Percentiles rank a stretch among this genome's conserved stretches.
Evolutionary conservation across 2,113 vertebrate species (phyloP).

Genomic region (Henicopernis longicauda): DNA sequence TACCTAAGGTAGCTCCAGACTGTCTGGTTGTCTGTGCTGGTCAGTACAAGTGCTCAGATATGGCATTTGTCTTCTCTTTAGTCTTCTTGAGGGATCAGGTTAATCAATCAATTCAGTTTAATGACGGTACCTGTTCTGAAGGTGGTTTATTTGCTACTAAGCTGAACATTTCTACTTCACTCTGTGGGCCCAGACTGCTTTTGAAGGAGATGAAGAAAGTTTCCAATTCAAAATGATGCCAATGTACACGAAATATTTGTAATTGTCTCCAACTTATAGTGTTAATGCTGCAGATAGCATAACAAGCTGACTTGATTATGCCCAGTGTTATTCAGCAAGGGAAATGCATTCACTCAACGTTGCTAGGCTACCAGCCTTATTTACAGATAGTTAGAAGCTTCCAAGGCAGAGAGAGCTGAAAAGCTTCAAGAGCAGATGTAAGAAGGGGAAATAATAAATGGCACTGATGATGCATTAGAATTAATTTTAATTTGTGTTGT

Average conservation of each 20-base stretch:
- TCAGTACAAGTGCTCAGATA: background rate
- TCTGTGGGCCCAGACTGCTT: background rate
- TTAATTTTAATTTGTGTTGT: background rate
- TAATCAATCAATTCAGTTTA: background rate
- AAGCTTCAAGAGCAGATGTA: slow-evolving; percentile 26
- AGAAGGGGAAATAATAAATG: slow-evolving; percentile 11
- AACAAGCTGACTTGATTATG: slow-evolving; percentile 51
- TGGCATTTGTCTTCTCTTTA: background rate
- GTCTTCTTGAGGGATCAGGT: background rate
- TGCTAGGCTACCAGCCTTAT: slow-evolving; percentile 70
- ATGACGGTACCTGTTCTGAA: background rate
- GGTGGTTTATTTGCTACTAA: background rate
- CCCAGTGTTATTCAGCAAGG: slow-evolving; percentile 35
- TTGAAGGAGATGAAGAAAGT: background rate
- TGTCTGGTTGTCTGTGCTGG: background rate
- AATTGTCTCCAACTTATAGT: background rate
- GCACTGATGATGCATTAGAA: background rate
- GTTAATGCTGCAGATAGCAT: slow-evolving; percentile 8
- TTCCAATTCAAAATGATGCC: background rate
- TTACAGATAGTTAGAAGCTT: slow-evolving; percentile 64
- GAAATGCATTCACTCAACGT: slow-evolving; percentile 49
- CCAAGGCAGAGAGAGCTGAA: slow-evolving; percentile 26
- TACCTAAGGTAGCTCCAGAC: background rate
- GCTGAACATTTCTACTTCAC: background rate
- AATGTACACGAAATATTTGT: background rate